Evolutionary conservation across 2,113 vertebrate genomes (phyloP).

Genomic region (Gobius niger): DNA sequence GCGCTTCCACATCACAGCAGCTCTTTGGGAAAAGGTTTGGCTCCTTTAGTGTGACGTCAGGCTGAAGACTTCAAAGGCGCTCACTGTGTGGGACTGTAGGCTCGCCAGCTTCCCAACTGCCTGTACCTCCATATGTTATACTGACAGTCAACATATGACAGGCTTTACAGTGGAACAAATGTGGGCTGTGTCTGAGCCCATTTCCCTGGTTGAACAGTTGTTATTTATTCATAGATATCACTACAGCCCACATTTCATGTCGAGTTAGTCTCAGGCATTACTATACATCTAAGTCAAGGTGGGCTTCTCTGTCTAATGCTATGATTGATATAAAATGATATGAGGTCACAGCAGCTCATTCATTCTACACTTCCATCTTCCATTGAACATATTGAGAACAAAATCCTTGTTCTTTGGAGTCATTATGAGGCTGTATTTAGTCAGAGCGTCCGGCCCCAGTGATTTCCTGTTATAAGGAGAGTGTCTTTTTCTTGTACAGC

Average conservation of each 20-base stretch:
- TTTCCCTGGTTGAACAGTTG: no score
- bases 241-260: no score
- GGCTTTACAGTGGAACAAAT: not conserved
- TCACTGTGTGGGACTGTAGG: slow-evolving; percentile 20
- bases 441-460: not conserved
- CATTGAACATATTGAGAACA: no score
- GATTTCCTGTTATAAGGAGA: not conserved
- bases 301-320: no score
- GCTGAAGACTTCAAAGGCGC: slow-evolving; percentile 56
- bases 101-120: slow-evolving; percentile 13
- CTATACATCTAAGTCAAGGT: no score
- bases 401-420: not conserved
- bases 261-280: no score
- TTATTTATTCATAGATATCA: no score
- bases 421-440: not conserved
- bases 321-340: no score
- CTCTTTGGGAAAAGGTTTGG: not conserved
- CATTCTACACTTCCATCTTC: not conserved
- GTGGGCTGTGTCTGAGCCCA: not conserved
- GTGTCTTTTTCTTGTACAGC: not conserved
- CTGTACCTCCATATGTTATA: slow-evolving; percentile 10
- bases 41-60: slow-evolving; percentile 19
- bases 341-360: slow-evolving; percentile 13
- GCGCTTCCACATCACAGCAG: slow-evolving; percentile 20
- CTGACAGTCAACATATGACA: slow-evolving; percentile 3